Percentiles rank a stretch among this genome's conserved stretches.
These are phyloP conservation scores for Phaetusa simplex DNA, from an alignment of 2,113 vertebrate genomes.

Conservation along the genomic window DNA sequence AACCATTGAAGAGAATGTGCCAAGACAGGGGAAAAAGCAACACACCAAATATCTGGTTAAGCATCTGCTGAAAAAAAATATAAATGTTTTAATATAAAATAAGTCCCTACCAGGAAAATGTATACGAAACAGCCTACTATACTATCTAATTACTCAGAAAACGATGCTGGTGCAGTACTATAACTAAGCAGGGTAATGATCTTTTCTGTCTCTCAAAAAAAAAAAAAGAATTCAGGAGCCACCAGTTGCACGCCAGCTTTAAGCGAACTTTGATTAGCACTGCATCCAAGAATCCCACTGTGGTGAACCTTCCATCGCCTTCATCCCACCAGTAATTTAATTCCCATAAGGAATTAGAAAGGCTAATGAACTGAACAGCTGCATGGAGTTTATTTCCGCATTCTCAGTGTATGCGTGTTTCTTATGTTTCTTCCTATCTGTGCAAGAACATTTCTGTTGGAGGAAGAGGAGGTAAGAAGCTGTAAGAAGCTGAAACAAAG, in stretches of 20 bases:
- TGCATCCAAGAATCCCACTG: neutral
- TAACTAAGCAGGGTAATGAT: constrained; percentile 16
- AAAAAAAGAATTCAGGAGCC: neutral
- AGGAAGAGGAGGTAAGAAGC: neutral
- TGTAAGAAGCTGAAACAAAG: neutral
- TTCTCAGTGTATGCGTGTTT: neutral
- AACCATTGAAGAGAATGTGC: neutral
- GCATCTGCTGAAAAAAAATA: neutral
- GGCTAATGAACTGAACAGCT: constrained; percentile 20
- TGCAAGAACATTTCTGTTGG: neutral
- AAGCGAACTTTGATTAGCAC: neutral
- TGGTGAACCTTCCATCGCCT: neutral
- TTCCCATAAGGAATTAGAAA: neutral
- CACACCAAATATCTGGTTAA: neutral
- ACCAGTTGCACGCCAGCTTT: neutral
- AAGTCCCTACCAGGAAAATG: constrained; percentile 29
- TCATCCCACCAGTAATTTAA: neutral
- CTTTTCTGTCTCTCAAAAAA: neutral
- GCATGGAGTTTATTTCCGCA: neutral
- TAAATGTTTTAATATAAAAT: constrained; percentile 35
- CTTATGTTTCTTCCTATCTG: neutral
- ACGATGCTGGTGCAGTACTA: neutral
- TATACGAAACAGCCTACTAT: neutral
- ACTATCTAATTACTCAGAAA: neutral
- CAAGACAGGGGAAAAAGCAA: neutral